phyloP scores from a whole-genome alignment of 2,888 invertebrate species.

The Lymantria monacha region DNA sequence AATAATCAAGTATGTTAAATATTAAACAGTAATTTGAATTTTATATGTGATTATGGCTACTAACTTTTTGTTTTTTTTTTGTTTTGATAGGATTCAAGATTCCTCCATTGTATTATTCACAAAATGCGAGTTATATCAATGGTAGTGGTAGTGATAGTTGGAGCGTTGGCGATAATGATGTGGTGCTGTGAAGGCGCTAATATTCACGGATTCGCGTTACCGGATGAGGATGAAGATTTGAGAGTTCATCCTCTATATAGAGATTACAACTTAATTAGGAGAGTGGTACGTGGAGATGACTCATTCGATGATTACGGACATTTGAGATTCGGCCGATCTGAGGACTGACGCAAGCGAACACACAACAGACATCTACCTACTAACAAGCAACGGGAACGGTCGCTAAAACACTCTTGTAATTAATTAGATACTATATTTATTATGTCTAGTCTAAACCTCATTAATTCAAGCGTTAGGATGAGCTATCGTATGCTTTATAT shows the following conservation, averaged over 20 bases:
- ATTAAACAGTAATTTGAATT: too few relatives aligned
- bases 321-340: constrained; percentile 86
- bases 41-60: too few relatives aligned
- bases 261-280: constrained; percentile 82
- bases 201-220: constrained; percentile 41
- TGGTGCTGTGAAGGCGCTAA: constrained; percentile 54
- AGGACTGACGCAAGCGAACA: constrained; percentile 58
- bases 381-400: constrained; percentile 22
- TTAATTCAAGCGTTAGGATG: neutral
- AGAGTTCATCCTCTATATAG: constrained; percentile 65
- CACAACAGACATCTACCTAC: constrained; percentile 26
- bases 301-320: constrained; percentile 89
- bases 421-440: constrained; percentile 7
- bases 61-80: neutral
- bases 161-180: constrained; percentile 45
- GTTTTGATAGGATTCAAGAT: neutral
- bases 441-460: neutral
- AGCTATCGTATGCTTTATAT: too few relatives aligned
- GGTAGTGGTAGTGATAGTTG: constrained; percentile 46
- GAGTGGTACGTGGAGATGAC: constrained; percentile 77
- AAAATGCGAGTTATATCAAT: constrained; percentile 58
- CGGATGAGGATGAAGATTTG: constrained; percentile 66
- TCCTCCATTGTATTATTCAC: neutral
- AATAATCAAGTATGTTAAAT: too few relatives aligned
- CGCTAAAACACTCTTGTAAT: constrained; percentile 28